Evolutionary conservation across 2,888 invertebrate genomes (phyloP).

Genomic region (Stictocephala bisonia): DNA sequence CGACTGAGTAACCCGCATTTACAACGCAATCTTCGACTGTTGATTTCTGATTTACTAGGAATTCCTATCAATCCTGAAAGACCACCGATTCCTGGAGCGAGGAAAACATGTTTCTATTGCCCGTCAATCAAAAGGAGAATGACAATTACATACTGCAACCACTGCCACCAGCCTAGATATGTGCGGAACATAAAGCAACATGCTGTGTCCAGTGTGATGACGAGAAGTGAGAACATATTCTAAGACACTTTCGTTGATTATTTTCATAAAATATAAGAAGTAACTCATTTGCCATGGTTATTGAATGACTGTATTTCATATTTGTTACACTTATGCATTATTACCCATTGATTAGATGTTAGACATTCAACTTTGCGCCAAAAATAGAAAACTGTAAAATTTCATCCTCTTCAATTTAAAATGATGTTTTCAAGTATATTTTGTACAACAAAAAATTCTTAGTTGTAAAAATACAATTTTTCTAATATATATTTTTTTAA

Average conservation of each 20-base stretch:
- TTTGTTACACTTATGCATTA: neutral
- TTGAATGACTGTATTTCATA: neutral
- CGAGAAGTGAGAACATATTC: conserved; percentile 1
- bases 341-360: conserved; percentile 12
- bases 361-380: no score
- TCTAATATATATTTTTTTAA: no score
- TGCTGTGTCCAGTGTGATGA: conserved; percentile 38
- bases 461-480: no score
- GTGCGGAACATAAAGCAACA: conserved; percentile 36
- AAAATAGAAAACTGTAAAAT: no score
- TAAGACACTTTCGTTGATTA: neutral
- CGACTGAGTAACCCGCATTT: conserved; percentile 20
- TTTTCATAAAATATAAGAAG: neutral
- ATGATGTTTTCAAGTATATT: no score
- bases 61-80: neutral
- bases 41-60: conserved; percentile 16
- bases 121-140: conserved; percentile 23
- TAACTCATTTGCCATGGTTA: neutral
- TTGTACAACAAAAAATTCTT: no score
- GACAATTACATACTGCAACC: conserved; percentile 24
- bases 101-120: conserved; percentile 28
- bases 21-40: conserved; percentile 12
- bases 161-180: conserved; percentile 26
- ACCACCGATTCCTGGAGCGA: neutral
- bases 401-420: no score